Conservation (phyloP, 2,797 vertebrate genomes). For the Calcarius lapponicus region DNA sequence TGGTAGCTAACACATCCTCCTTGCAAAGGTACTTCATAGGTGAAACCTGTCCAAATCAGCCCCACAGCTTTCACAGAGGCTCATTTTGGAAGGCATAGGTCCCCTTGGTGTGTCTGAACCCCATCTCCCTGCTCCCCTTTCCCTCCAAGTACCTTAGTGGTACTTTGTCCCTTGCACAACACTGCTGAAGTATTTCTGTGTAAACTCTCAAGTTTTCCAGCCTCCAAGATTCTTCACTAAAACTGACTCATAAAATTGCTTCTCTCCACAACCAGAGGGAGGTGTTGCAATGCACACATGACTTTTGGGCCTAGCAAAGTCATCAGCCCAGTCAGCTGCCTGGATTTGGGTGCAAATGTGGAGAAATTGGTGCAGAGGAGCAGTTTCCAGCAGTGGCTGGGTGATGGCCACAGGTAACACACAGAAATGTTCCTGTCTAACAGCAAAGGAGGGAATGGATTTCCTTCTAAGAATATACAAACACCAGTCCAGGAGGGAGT, state of each 20-base stretch:
- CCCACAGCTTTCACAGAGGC: neutral
- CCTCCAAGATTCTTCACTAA: neutral
- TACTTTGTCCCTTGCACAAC: neutral
- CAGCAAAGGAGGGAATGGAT: neutral
- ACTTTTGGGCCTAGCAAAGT: neutral
- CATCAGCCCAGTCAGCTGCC: neutral
- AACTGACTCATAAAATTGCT: neutral
- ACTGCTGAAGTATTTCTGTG: neutral
- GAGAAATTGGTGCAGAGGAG: neutral
- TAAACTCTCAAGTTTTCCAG: neutral
- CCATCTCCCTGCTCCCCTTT: neutral
- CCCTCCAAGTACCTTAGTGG: rapidly evolving
- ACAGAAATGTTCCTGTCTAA: neutral
- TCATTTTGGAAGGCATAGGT: neutral
- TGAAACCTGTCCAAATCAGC: neutral
- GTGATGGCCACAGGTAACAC: neutral
- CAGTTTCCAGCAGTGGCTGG: neutral
- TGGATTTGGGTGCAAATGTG: neutral
- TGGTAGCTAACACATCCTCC: neutral
- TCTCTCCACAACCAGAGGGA: neutral
- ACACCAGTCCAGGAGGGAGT: neutral
- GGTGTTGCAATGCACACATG: neutral
- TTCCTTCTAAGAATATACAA: neutral
- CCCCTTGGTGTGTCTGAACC: neutral
- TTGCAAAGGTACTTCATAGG: neutral